Evolutionary conservation across 2,888 invertebrate species (phyloP), one percentile per base, ranked within the genome.

Genomic region (Apamea epomidion): DNA sequence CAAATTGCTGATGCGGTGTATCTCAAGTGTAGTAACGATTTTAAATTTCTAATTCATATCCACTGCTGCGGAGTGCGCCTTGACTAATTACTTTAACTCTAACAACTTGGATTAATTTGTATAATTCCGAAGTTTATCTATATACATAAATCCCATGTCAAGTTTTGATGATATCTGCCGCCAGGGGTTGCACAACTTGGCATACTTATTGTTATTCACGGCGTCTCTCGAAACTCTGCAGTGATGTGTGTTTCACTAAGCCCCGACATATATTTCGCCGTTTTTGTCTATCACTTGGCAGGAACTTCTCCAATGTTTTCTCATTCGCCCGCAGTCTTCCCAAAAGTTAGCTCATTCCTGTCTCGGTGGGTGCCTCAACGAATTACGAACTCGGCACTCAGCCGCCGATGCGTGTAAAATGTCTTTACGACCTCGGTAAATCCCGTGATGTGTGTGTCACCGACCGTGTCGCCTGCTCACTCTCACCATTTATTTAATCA

Each of bases 321-420:
- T 95, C 95, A 95, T 96, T 94, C 94, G 93, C 92, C 91, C 93
- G 93, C 93, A 93, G 93, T 94, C 92, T 94, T 94, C 91, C 91
- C 93, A 88, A 92, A 96, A 96, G 92, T 96, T 96, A 93, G 94
- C 94, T 94, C 95, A 94, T 96, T 95, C 93, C 90, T 94, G 94
- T 95, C 95, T 93, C 93, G 93, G 93, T 92, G 93, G 94, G 94
- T 93, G 95, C 94, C 92, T 93, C 92, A 89, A 86, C 92, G 95
- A 95, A 94, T 96, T 94, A 95, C 94, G 92, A 93, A 95, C 94
- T 94, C 93, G 91, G 93, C 93, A 94, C 94, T 95, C 93, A 93
- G 94, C 94, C 95, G 93, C 90, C 94, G 94, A 95, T 96, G 95
- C 95, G 95, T 96, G 94, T 95, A 95, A 96, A 96, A 95, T 96